These are phyloP conservation scores for Gobio occitaniae DNA, from an alignment of 2,797 vertebrate species.

Conservation along the genomic window DNA sequence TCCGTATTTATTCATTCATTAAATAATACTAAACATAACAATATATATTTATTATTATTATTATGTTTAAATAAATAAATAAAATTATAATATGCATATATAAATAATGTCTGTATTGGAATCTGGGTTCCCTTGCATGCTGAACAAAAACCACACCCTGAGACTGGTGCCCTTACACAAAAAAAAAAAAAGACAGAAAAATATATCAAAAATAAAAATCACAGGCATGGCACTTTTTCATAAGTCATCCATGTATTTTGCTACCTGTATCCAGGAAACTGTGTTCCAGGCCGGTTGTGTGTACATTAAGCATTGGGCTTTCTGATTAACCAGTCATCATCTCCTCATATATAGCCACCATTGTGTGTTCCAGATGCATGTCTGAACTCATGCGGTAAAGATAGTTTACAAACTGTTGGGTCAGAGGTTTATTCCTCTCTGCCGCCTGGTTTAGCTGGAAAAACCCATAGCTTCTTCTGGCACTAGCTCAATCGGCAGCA, in stretches of 20 bases:
- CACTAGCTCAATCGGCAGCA: conserved; percentile 54
- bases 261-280: conserved; percentile 7
- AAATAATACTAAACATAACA: no score
- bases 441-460: conserved; percentile 70
- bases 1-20: no score
- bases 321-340: conserved; percentile 41
- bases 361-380: conserved; percentile 37
- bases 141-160: neutral
- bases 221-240: neutral
- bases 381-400: conserved; percentile 68
- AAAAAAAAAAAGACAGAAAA: neutral
- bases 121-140: neutral
- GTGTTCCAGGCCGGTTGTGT: conserved; percentile 7
- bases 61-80: neutral
- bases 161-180: neutral
- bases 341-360: conserved; percentile 19
- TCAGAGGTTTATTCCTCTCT: conserved; percentile 73
- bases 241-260: conserved; percentile 54
- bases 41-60: no score
- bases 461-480: conserved; percentile 65
- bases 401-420: conserved; percentile 79
- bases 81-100: neutral
- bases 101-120: neutral
- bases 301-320: conserved; percentile 24
- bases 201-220: neutral